A percentile compares a stretch with the other conserved stretches of the same genome.
phyloP scores from a whole-genome alignment of 2,797 vertebrate species.

The Mico argentatus region DNA sequence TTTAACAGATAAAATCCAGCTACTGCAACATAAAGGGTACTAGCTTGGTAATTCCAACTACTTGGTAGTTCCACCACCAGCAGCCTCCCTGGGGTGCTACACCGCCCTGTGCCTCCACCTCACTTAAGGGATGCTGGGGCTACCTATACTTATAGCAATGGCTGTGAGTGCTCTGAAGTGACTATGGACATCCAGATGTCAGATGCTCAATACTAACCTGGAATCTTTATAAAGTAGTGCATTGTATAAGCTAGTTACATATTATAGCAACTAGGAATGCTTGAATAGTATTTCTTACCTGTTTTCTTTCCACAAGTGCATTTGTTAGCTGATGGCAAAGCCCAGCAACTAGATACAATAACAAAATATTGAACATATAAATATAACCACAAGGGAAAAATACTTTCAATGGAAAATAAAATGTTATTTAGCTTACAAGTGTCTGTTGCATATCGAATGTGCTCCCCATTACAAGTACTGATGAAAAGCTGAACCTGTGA shows the following conservation, averaged over 20 bases:
- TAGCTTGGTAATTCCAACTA: neutral
- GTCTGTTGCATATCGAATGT: constrained; percentile 99
- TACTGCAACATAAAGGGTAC: neutral
- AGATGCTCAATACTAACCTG: neutral
- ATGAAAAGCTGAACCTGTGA: constrained; percentile 99
- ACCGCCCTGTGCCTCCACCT: too few relatives aligned
- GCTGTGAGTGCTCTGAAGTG: neutral
- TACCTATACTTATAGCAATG: neutral
- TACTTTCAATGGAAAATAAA: neutral
- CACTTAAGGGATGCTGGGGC: neutral
- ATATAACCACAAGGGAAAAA: neutral
- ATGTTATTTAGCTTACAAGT: constrained; percentile 91
- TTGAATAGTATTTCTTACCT: constrained; percentile 88
- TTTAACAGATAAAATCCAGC: neutral
- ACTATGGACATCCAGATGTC: neutral
- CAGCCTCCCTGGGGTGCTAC: neutral
- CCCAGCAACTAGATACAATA: constrained; percentile 92
- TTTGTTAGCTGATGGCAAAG: constrained; percentile 99
- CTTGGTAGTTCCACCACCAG: neutral
- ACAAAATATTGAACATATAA: constrained; percentile 53
- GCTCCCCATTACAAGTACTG: constrained; percentile 99
- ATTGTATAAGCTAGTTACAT: neutral
- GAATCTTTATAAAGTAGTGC: neutral
- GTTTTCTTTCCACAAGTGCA: constrained; percentile 98
- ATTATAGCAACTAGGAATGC: neutral